Evolutionary conservation across 2,888 invertebrate genomes (phyloP), one percentile per base, ranked within the genome.

Genomic region (Drosophila longiperda): DNA sequence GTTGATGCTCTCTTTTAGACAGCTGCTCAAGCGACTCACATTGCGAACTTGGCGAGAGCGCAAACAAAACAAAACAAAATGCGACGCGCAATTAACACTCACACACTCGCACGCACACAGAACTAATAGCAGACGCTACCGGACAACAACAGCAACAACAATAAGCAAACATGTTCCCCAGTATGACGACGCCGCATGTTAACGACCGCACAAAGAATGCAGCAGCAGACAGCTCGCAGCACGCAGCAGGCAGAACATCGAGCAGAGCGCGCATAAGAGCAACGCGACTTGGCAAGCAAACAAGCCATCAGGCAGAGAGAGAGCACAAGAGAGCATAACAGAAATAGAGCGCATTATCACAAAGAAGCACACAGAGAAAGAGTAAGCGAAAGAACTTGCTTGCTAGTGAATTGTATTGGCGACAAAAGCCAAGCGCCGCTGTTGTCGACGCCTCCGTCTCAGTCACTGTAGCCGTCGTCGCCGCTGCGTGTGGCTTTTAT

Each of bases 201-300:
- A 90, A 91, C 86, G 91, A 91, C 88, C 89, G 88, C 87, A 74
- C 73, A 77, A 74, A 80, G 81, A 83, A 82, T 88, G 88, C 83
- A 85, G 70, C 23, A 23, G 75, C 71, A 68, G 58, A 64, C 69
- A 45, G 67, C 29, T 29, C 11, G 45, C 62, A 66, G 59, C 29
- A 29, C 29, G 29, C 70, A 64, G 67, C 79, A 73, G 66, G 72
- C 62, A 80, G 71, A 66, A 55, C 66, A n/a, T 45, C 54, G 53
- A 59, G 65, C 57, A 66, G 64, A 77, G 66, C 70, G 78, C 75
- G 65, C 72, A 62, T 61, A 66, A 69, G 59, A 69, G 69, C 60
- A 49, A 20, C 54, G 52, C 65, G 73, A 74, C 82, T 85, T 84
- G 57, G 63, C 82, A 78, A 69, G 74, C 57, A 67, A 66, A 73